Evolutionary conservation across 2,888 invertebrate genomes (phyloP).

Genomic region (Pseudanteris insignis): DNA sequence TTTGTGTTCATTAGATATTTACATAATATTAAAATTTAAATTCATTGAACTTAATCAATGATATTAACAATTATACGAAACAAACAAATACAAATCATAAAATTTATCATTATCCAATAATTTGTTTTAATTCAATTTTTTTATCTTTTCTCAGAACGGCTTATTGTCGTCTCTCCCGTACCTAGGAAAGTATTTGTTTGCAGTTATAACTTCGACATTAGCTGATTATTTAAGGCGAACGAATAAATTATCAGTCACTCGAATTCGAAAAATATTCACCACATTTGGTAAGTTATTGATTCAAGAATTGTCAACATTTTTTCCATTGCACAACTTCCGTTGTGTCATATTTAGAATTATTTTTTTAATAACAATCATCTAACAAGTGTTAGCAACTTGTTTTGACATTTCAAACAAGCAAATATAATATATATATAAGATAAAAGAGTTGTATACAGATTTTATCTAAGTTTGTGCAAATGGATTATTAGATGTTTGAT

Average conservation of each 20-base stretch:
- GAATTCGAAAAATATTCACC: constrained; percentile 77
- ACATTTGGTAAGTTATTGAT: constrained; percentile 70
- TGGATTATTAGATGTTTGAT: too few species aligned
- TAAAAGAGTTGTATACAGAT: too few species aligned
- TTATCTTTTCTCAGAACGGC: too few species aligned
- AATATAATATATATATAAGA: constrained; percentile 7
- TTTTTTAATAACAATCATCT: not conserved
- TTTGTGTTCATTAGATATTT: too few species aligned
- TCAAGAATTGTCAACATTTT: constrained; percentile 7
- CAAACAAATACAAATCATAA: too few species aligned
- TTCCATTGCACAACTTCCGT: not conserved
- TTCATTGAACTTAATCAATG: too few species aligned
- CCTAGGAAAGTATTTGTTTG: constrained; percentile 85
- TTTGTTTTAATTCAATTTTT: constrained; percentile 8
- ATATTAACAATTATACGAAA: too few species aligned
- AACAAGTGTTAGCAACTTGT: too few species aligned
- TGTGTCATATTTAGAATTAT: not conserved
- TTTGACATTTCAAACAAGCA: too few species aligned
- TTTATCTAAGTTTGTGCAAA: too few species aligned
- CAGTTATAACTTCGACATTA: constrained; percentile 76
- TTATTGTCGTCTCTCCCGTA: constrained; percentile 86
- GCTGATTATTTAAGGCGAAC: constrained; percentile 77
- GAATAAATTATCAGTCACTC: constrained; percentile 77
- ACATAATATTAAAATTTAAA: too few species aligned
- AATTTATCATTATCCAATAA: too few species aligned